Evolutionary conservation across 2,113 vertebrate species (phyloP).

Genomic region (Empidonax traillii): DNA sequence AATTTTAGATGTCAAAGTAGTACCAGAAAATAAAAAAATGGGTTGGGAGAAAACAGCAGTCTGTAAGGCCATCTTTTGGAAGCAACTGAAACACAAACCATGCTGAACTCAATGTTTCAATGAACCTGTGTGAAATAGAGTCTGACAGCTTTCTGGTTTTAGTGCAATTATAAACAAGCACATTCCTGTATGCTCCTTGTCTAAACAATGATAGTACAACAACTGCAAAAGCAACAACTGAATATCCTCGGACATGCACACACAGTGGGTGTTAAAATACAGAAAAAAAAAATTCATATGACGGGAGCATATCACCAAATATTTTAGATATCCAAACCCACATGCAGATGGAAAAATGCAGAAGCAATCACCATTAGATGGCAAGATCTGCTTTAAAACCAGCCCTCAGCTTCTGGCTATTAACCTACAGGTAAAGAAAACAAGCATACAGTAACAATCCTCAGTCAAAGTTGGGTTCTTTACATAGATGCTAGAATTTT

Average conservation of each 20-base stretch:
- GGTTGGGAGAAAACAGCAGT: not conserved
- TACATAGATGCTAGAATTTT: not conserved
- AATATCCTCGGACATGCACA: not conserved
- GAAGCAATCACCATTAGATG: not conserved
- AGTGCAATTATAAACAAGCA: not conserved
- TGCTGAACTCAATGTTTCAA: not conserved
- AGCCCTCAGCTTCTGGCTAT: not conserved
- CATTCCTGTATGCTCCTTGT: not conserved
- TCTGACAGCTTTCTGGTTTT: not conserved
- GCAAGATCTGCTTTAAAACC: not conserved
- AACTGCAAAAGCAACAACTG: not conserved
- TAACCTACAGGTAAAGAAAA: not conserved
- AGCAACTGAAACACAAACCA: not conserved
- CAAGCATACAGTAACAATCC: not conserved
- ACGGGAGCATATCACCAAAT: not conserved
- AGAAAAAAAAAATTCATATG: not conserved
- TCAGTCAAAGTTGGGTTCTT: not conserved
- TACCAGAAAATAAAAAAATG: not conserved
- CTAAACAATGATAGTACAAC: not conserved
- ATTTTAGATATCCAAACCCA: not conserved
- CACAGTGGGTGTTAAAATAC: not conserved
- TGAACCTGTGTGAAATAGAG: not conserved
- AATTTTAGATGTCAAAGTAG: not conserved
- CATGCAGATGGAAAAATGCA: not conserved
- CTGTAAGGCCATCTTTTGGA: not conserved